phyloP scores from a whole-genome alignment of 2,113 vertebrate species.

The Corythaeola cristata region DNA sequence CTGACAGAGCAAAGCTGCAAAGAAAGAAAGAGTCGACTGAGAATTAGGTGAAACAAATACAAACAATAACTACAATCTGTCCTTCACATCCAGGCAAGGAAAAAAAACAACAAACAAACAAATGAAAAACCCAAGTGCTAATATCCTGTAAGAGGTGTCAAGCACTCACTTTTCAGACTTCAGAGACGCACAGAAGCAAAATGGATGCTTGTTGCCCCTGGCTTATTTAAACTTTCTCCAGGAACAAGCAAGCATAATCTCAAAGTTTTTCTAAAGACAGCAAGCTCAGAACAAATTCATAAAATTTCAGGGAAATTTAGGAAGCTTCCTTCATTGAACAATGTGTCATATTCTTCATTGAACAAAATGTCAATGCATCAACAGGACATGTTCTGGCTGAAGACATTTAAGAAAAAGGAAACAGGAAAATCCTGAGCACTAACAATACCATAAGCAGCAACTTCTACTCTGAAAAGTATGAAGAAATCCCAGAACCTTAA shows the following conservation, averaged over 20 bases:
- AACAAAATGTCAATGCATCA: not conserved
- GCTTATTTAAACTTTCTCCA: not conserved
- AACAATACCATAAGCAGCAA: not conserved
- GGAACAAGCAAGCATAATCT: not conserved
- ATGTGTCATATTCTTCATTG: not conserved
- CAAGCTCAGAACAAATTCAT: not conserved
- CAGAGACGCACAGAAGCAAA: not conserved
- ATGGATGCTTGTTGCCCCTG: not conserved
- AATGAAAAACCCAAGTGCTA: not conserved
- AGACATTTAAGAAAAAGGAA: not conserved
- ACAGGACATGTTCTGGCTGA: not conserved
- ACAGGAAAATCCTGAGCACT: not conserved
- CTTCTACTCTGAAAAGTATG: not conserved
- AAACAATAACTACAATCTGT: not conserved
- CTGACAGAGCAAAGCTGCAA: constrained; percentile 94
- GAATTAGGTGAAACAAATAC: not conserved
- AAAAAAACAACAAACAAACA: not conserved
- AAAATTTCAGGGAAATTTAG: not conserved
- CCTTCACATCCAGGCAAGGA: not conserved
- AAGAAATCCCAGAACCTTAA: not conserved
- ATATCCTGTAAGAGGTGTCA: not conserved
- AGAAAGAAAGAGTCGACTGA: not conserved
- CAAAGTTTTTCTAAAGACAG: not conserved
- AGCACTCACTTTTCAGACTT: not conserved
- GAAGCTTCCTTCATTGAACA: not conserved